phyloP scores from a whole-genome alignment of 2,113 vertebrate genomes.

The Donacobius atricapilla region DNA sequence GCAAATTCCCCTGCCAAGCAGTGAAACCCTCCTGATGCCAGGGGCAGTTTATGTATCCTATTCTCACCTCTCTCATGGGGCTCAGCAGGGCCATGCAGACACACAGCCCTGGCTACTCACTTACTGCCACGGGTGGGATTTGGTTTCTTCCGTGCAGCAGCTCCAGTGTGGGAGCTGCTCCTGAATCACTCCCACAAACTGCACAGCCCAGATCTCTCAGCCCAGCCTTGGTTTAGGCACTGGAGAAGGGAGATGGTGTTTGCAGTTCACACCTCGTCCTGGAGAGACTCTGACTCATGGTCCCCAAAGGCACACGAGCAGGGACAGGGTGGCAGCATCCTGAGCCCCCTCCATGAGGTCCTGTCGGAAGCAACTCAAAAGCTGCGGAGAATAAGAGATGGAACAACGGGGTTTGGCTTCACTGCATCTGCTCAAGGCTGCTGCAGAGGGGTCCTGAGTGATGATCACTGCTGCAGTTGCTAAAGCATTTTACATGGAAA shows the following conservation, averaged over 20 bases:
- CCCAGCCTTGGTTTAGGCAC: not conserved
- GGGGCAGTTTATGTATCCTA: not conserved
- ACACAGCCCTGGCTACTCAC: not conserved
- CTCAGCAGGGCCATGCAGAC: not conserved
- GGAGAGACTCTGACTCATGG: rapidly evolving
- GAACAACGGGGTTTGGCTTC: not conserved
- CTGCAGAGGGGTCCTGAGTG: not conserved
- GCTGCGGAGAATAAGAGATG: not conserved
- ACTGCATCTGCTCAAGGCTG: not conserved
- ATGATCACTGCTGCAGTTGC: not conserved
- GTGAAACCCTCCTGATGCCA: not conserved
- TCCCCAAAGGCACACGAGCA: rapidly evolving
- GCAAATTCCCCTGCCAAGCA: not conserved
- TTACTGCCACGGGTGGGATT: rapidly evolving
- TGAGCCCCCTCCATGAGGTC: not conserved
- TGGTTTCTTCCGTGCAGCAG: not conserved
- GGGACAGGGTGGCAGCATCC: not conserved
- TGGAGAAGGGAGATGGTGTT: not conserved
- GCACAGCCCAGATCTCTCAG: not conserved
- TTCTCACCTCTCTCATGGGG: not conserved
- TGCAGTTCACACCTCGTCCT: not conserved
- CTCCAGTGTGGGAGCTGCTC: not conserved
- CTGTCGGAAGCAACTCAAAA: not conserved
- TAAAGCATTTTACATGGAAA: not conserved
- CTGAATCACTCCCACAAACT: not conserved